Base-by-base conservation (phyloP, 1,140 invertebrate species). In the Musca vetustissima region DNA sequence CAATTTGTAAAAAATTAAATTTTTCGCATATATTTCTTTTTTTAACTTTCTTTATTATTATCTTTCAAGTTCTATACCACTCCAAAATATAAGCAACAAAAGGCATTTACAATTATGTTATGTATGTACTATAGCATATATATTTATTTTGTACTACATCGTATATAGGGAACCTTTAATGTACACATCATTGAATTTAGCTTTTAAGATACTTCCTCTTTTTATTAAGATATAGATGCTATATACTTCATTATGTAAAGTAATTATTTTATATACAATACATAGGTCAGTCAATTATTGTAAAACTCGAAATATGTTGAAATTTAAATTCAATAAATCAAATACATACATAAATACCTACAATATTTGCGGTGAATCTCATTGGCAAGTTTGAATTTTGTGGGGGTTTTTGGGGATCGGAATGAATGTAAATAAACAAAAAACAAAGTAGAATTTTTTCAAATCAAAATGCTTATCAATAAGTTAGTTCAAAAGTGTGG, bases 271-370 rank as follows among this genome's bases (percentile, higher is more conserved):
- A 36, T 61, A 36, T 19, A 64, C 4, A 47, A 64, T n/a, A 61
- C 19, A 32, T 64, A 47, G 14, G 17, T 21, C 50, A 14, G 22
- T 53, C 17, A 64, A 64, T 64, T 43, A 17, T 64, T 64, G 61
- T 47, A 64, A 14, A 43, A 21, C 43, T 64, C 32, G 43, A 64
- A 64, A 47, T 64, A 53, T 21, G 50, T 21, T 24, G 22, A 47
- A 64, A 64, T n/a, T 36, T 43, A 28, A 36, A 28, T 64, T 61
- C 22, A 61, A 36, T 6, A 19, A 64, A 47, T 64, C 21, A 64
- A 47, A 21, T 22, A 47, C 19, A 61, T 61, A 53, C 61, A 64
- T 64, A 59, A 3, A 47, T 64, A 50, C 49, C n/a, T n/a, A n/a
- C n/a, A n/a, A n/a, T 28, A 4, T 28, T 28, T 28, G 28, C 28